A percentile compares a stretch with the other conserved stretches of the same genome.
Evolutionary conservation across 2,113 vertebrate species (phyloP).

Genomic region (Ammospiza nelsoni): DNA sequence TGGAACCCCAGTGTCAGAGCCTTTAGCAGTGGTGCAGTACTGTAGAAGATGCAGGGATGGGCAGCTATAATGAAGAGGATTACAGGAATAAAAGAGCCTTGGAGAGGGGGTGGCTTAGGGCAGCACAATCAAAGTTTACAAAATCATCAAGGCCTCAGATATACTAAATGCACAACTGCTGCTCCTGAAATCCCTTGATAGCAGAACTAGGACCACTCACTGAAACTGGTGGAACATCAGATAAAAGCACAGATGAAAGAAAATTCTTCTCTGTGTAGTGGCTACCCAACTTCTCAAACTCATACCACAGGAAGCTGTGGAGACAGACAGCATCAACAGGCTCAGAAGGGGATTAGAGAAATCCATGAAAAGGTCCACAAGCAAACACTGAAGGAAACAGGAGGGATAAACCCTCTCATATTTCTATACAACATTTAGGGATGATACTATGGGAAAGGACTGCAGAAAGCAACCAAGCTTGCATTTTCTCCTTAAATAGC

Average conservation of each 20-base stretch:
- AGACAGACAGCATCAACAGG: slow-evolving; percentile 23
- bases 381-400: not conserved
- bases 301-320: slow-evolving; percentile 32
- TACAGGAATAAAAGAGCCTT: not conserved
- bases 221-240: not conserved
- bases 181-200: not conserved
- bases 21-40: not conserved
- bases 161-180: not conserved
- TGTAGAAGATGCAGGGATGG: not conserved
- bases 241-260: slow-evolving; percentile 61
- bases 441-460: not conserved
- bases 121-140: not conserved
- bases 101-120: not conserved
- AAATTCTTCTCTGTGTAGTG: slow-evolving; percentile 16
- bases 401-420: not conserved
- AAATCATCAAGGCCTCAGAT: not conserved
- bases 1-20: not conserved
- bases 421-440: not conserved
- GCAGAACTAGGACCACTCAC: not conserved
- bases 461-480: not conserved
- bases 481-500: slow-evolving; percentile 16
- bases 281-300: slow-evolving; percentile 20
- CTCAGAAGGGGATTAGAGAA: slow-evolving; percentile 32
- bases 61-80: not conserved
- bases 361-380: not conserved